phyloP scores from a whole-genome alignment of 2,113 vertebrate genomes.

The Callorhinus ursinus region DNA sequence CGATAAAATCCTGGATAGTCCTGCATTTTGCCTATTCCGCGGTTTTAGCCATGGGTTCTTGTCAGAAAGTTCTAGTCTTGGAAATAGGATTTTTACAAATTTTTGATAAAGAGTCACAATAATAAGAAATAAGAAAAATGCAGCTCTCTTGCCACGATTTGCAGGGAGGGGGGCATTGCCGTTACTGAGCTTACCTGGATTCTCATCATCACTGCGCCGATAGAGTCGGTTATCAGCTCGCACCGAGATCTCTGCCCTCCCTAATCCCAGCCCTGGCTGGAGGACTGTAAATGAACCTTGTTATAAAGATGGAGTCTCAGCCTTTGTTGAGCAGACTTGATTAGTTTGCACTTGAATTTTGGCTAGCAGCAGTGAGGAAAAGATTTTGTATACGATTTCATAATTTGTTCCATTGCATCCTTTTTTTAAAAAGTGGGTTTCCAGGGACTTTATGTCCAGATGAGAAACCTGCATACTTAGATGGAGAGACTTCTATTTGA shows the following conservation, averaged over 20 bases:
- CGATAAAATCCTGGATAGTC: background rate
- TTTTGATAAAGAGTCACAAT: background rate
- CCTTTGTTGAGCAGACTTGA: background rate
- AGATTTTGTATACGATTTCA: background rate
- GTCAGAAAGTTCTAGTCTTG: background rate
- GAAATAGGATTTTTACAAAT: slow-evolving; percentile 23
- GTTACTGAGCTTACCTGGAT: background rate
- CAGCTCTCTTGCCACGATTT: background rate
- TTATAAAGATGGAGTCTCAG: background rate
- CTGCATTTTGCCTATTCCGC: background rate
- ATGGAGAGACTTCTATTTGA: background rate
- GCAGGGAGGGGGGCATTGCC: background rate
- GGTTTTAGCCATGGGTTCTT: background rate
- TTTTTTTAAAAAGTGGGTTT: background rate
- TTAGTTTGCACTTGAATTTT: background rate
- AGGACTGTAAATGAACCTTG: background rate
- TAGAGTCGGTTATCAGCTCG: too few relatives aligned
- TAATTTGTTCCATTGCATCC: background rate
- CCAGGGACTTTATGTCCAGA: background rate
- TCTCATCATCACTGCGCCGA: background rate
- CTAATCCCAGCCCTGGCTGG: background rate
- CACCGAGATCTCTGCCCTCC: background rate
- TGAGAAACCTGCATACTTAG: background rate
- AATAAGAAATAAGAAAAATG: background rate
- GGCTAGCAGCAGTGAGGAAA: background rate